phyloP scores from a whole-genome alignment of 2,113 vertebrate genomes.

The Fulica atra region DNA sequence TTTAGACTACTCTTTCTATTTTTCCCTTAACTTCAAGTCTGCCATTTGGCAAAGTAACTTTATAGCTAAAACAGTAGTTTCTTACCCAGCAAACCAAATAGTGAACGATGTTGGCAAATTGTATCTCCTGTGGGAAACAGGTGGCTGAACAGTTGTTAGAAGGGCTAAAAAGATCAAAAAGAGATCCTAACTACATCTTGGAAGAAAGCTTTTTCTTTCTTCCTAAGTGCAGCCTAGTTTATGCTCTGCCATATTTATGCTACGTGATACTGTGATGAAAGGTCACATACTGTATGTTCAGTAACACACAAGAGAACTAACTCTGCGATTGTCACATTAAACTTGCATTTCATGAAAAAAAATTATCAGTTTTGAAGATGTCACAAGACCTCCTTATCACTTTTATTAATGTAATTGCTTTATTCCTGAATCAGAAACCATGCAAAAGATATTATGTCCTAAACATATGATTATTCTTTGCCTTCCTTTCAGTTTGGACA shows the following conservation, averaged over 20 bases:
- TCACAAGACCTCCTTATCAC: neutral
- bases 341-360: neutral
- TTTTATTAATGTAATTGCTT: neutral
- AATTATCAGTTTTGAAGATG: accelerated
- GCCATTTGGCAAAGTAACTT: neutral
- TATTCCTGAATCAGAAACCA: neutral
- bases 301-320: neutral
- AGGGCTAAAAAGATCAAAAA: neutral
- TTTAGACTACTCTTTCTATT: neutral
- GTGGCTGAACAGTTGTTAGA: neutral
- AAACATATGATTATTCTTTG: neutral
- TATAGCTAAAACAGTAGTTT: neutral
- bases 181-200: neutral
- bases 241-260: neutral
- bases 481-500: neutral
- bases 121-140: neutral
- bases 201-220: neutral
- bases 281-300: neutral
- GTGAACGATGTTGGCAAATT: neutral
- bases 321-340: neutral
- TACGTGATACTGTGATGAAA: neutral
- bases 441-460: neutral
- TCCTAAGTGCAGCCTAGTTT: neutral
- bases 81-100: neutral
- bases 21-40: neutral